phyloP scores from a whole-genome alignment of 1,140 invertebrate species.

The Leptoteleia sp. region DNA sequence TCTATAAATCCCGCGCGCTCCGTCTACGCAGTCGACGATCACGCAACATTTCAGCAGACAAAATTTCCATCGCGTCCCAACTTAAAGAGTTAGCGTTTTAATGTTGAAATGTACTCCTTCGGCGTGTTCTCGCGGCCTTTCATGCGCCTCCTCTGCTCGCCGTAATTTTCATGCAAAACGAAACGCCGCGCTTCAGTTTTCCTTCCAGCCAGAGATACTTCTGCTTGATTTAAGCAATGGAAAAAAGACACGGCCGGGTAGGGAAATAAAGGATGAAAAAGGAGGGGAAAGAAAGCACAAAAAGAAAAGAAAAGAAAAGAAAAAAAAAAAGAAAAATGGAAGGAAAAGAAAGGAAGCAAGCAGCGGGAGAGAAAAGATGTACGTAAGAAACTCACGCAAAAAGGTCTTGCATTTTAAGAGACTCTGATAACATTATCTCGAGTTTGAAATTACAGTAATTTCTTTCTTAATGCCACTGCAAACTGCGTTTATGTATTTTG shows the following conservation, averaged over 20 bases:
- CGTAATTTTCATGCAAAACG: conserved; percentile 31
- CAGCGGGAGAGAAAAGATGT: too few relatives aligned
- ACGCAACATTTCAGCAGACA: conserved; percentile 48
- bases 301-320: too few relatives aligned
- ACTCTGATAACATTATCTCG: conserved; percentile 57
- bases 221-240: conserved; percentile 36
- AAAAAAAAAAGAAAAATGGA: too few relatives aligned
- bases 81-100: too few relatives aligned
- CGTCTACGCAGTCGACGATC: conserved; percentile 52
- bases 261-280: too few relatives aligned
- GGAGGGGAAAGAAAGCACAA: too few relatives aligned
- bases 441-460: conserved; percentile 57
- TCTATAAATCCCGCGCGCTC: conserved; percentile 56
- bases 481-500: conserved; percentile 24
- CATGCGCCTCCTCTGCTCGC: background rate
- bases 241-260: too few relatives aligned
- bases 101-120: too few relatives aligned
- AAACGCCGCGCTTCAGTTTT: conserved; percentile 43
- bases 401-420: conserved; percentile 48
- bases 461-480: conserved; percentile 38
- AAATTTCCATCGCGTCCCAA: too few relatives aligned
- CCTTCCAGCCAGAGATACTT: conserved; percentile 29
- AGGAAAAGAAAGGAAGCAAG: too few relatives aligned
- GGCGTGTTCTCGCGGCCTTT: conserved; percentile 11
- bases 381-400: conserved; percentile 13